Base-by-base conservation (phyloP, 1,140 invertebrate genomes). In the Meloidogyne floridensis region DNA sequence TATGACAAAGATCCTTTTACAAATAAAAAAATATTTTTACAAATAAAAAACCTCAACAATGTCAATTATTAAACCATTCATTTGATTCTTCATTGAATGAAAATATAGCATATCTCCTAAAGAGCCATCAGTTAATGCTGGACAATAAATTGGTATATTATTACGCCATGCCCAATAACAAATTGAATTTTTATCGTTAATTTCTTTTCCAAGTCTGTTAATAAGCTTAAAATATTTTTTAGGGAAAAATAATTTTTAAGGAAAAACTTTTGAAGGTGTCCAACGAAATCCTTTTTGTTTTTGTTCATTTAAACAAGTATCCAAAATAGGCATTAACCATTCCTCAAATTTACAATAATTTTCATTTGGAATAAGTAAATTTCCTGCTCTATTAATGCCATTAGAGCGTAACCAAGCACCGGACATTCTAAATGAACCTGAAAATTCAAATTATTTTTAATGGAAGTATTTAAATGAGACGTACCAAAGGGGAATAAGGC, bases 21-120 rank as follows among this genome's bases (percentile, higher is more conserved):
- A 7, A 47, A 69, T 86, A 81, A 18, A 15, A 56, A 5, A 9
- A 18, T 71, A 32, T 32, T 32, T 71, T 71, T 18, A 71, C 5
- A 7, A 47, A 47, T 47, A 47, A 47, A 47, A 47, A 94, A 94
- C 94, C 91, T 95, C 94, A 77, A 97, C 91, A 90, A 99, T 97
- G 90, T 99, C 97, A 69, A 99, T 91, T 10, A 97, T 92, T 15
- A 99, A 92, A 7, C 96, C 97, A 70, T 96, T 95, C 88, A 94
- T 94, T 87, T 96, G 95, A 89, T 94, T 94, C 88, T 93, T 94
- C 88, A 94, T 97, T 0, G 96, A 96, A 92, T 99, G 97, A 86
- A 99, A 98, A 91, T 96, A 99, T 92, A 99, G 94, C 97, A 99
- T 99, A 91, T 99, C 98, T 2, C 97, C 98, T 18, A 99, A 91